Base-by-base conservation (phyloP, 1,140 invertebrate genomes). In the Micrasema minimum region DNA sequence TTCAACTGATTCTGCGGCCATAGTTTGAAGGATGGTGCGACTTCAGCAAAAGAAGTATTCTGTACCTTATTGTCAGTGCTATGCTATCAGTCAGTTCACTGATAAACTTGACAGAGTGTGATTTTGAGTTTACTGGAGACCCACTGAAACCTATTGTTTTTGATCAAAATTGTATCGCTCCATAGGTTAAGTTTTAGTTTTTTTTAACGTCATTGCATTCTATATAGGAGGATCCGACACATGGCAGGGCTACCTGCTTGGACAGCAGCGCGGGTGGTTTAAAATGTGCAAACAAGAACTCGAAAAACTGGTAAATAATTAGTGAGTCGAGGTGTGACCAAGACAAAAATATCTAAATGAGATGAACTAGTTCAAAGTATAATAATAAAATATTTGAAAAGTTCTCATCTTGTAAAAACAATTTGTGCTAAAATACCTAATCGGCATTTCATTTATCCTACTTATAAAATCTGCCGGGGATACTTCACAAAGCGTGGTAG, bases 131-230 rank as follows among this genome's bases (percentile, higher is more conserved):
- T 11, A n/a, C 23, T 1, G 22, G 22, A 26, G 76, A 78, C 65
- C 78, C 73, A 10, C 78, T 80, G 67, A 7, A 22, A 2, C 26
- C 37, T 0, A 20, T 43, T 4, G 7, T 48, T 7, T 41, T 53
- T 14, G 66, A 81, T 10, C 79, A 80, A 18, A 82, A 84, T 71
- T 88, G 87, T 76, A 82, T 88, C 46, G 86, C 88, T 76, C 88
- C 90, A 71, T 92, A 90, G 90, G 90, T 92, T 87, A 85, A 82
- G n/a, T 9, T 26, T 26, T 55, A 46, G n/a, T n/a, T n/a, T n/a
- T 41, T 41, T 41, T 41, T 41, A 2, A 5, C 5, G 37, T 38
- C 5, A 38, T 6, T 38, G 5, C 5, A 5, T 38, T 38, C 11
- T 38, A 38, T 38, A 38, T 6, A 38, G 11, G 11, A 6, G 11